Percentiles rank a stretch among this genome's conserved stretches.
phyloP scores from a whole-genome alignment of 35 echinoderm and acorn worm genomes.

The Lytechinus pictus region DNA sequence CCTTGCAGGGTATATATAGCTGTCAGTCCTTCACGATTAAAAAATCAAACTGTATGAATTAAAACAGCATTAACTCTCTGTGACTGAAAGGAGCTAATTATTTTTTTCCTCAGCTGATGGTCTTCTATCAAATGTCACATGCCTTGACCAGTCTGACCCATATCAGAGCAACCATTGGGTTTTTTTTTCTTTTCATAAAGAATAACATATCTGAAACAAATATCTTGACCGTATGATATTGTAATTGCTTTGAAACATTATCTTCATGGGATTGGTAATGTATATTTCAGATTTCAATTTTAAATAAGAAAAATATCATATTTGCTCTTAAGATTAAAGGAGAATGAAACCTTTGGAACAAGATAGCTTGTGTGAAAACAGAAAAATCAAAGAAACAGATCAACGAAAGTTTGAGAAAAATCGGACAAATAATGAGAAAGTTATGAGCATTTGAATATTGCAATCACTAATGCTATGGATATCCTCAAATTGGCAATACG shows the following conservation, averaged over 20 bases:
- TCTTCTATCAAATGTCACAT: background rate
- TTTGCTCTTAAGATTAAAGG: no score
- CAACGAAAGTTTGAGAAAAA: no score
- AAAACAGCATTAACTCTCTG: background rate
- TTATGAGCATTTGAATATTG: no score
- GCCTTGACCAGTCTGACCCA: background rate
- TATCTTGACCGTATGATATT: background rate
- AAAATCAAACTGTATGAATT: background rate
- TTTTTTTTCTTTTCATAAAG: background rate
- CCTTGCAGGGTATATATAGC: background rate
- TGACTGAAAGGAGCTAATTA: background rate
- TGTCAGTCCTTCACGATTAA: background rate
- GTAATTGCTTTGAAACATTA: background rate
- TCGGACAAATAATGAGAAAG: no score
- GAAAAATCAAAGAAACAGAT: no score
- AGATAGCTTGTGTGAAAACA: no score
- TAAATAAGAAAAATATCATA: background rate
- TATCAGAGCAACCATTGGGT: background rate
- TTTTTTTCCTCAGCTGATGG: background rate
- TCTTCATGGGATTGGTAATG: background rate
- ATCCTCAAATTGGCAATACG: no score
- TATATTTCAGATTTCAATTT: background rate
- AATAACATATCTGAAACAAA: background rate
- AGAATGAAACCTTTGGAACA: no score
- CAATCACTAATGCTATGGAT: no score